Percentiles rank a stretch among this genome's conserved stretches.
Evolutionary conservation across 2,113 vertebrate species (phyloP).

Genomic region (Scophthalmus maximus): DNA sequence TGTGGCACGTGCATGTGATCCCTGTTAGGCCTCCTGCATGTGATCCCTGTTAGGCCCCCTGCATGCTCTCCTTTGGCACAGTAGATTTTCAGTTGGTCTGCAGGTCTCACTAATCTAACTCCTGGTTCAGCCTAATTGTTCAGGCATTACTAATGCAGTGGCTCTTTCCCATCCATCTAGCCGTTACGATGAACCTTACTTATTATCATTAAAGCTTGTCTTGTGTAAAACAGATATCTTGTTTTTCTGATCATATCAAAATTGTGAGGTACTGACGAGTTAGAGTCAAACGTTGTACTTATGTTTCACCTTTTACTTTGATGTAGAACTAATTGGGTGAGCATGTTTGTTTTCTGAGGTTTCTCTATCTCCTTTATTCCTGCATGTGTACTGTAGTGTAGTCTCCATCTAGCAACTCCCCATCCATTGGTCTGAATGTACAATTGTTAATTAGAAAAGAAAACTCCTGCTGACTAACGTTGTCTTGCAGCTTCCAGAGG

Average conservation of each 20-base stretch:
- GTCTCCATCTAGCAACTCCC: background rate
- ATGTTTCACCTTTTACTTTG: too few species aligned
- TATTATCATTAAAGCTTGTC: constrained; percentile 42
- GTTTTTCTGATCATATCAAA: too few species aligned
- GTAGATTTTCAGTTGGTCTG: constrained; percentile 17
- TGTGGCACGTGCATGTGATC: constrained; percentile 49
- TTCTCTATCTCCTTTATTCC: constrained; percentile 14
- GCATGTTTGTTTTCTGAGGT: background rate
- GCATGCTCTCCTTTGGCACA: constrained; percentile 33
- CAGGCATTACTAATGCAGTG: constrained; percentile 56
- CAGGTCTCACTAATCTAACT: constrained; percentile 43
- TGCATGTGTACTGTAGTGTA: constrained; percentile 41
- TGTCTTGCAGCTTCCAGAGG: constrained; percentile 91
- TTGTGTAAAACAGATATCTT: constrained; percentile 11
- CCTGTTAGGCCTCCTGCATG: background rate
- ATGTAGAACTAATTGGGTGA: constrained; percentile 22
- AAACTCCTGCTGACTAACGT: background rate
- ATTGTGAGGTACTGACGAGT: too few species aligned
- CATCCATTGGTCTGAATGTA: background rate
- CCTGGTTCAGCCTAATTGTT: constrained; percentile 9
- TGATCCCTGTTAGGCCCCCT: constrained; percentile 19
- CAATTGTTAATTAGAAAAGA: background rate
- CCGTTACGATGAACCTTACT: constrained; percentile 28
- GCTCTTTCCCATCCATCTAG: constrained; percentile 35
- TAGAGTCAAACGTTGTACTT: too few species aligned